Base-by-base conservation (phyloP, 2,888 invertebrate genomes). In the Ophioninae sp. region DNA sequence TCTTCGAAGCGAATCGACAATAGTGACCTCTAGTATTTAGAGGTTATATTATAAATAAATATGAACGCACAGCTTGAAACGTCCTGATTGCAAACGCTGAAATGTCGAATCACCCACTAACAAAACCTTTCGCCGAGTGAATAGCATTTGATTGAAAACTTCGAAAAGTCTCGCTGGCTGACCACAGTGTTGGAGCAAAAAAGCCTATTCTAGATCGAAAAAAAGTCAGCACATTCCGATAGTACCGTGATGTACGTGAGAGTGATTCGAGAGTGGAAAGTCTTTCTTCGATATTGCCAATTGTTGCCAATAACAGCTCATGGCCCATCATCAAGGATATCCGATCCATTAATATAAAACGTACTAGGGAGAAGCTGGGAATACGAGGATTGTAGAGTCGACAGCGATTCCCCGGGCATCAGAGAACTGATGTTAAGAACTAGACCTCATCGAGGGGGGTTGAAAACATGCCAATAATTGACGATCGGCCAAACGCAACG, bases 371-470 rank as follows among this genome's bases (percentile, higher is more conserved):
- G 63, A n/a, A 23, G 51, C 22, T 71, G 6, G 64, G 37, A 44
- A 56, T 56, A 6, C 30, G 20, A 9, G 58, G 0, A 44, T 69
- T 63, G 56, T 64, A 17, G 10, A 64, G 6, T 39, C 37, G 7
- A 17, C 30, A 63, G n/a, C 20, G 20, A 51, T 63, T 77, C 22
- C 51, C 51, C 37, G 10, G 39, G 30, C 56, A 64, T 65, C 30
- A 9, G 37, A 9, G 22, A 51, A 65, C 64, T 8, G 39, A 51
- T 30, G 22, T 37, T 78, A 51, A 51, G 22, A 71, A 22, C 17
- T 71, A 51, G 37, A 75, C n/a, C 37, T 37, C 44, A 37, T 44
- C 10, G 22, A 74, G 20, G 51, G 61, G 51, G 51, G 61, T 69
- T n/a, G 22, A 63, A 23, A 63, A 17, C 5, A 63, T 56, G 63